Conservation (phyloP, 37 sponge, comb jelly and placozoan genomes). For the Halisarca cf. caerulea region DNA sequence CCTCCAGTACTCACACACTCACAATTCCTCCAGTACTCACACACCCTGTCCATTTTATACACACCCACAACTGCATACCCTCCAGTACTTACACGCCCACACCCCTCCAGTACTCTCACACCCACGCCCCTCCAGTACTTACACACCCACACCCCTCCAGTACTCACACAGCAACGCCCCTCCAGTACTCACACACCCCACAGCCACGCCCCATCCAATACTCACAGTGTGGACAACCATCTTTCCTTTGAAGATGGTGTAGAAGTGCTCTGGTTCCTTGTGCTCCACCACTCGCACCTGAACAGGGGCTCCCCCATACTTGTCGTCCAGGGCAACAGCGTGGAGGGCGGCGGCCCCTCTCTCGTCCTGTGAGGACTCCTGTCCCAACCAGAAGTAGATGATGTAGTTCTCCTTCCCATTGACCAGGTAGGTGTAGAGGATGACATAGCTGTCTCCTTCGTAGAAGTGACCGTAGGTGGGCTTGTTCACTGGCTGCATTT, state of each 20-base stretch:
- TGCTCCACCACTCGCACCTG: constrained; percentile 86
- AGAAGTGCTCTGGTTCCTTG: constrained; percentile 93
- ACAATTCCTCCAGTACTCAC: too few species aligned
- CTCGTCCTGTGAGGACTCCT: constrained; percentile 75
- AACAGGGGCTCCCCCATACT: constrained; percentile 88
- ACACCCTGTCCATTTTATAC: too few species aligned
- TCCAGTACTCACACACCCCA: too few species aligned
- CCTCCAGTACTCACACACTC: too few species aligned
- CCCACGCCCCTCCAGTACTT: too few species aligned
- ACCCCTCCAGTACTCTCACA: too few species aligned
- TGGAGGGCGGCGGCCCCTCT: constrained; percentile 84
- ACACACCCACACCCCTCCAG: too few species aligned
- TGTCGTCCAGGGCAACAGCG: constrained; percentile 84
- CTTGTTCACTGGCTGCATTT: constrained; percentile 67
- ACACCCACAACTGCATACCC: too few species aligned
- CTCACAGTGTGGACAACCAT: constrained; percentile 81
- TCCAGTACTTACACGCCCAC: too few species aligned
- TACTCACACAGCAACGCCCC: too few species aligned
- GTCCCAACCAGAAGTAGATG: constrained; percentile 94
- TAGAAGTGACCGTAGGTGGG: constrained; percentile 90
- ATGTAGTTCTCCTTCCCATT: constrained; percentile 82
- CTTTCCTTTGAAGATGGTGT: constrained; percentile 79
- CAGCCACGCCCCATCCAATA: too few species aligned
- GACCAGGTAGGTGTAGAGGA: constrained; percentile 87
- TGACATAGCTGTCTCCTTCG: constrained; percentile 93